Evolutionary conservation across 1,140 invertebrate species (phyloP).

Genomic region (Microplitis mediator): DNA sequence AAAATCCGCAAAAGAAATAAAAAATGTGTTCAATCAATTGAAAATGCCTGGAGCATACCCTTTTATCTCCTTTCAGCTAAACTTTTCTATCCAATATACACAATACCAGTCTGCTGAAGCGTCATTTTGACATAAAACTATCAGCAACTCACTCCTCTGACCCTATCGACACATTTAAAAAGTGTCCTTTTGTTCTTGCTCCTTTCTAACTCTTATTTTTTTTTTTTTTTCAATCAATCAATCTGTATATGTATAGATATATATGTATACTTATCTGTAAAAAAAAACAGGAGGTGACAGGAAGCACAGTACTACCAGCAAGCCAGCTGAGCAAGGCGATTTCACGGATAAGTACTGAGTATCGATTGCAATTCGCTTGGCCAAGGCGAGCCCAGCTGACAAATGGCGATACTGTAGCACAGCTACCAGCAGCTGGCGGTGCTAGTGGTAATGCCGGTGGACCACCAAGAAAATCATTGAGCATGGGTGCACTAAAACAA

Average conservation of each 20-base stretch:
- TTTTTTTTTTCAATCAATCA: too few relatives aligned
- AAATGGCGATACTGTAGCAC: conserved; percentile 66
- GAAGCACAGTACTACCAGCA: conserved; percentile 57
- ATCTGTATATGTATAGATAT: too few relatives aligned
- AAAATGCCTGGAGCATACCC: too few relatives aligned
- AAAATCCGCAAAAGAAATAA: too few relatives aligned
- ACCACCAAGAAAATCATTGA: conserved; percentile 79
- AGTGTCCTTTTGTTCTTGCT: conserved; percentile 9
- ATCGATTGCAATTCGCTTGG: conserved; percentile 87
- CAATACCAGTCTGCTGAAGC: too few relatives aligned
- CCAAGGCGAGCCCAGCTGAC: conserved; percentile 63
- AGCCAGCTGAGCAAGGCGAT: conserved; percentile 73
- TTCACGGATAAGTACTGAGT: conserved; percentile 81
- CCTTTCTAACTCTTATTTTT: conserved; percentile 5
- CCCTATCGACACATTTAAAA: conserved; percentile 11
- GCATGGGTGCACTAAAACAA: conserved; percentile 82
- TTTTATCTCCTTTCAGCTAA: too few relatives aligned
- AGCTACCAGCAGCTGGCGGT: conserved; percentile 54
- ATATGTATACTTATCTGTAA: too few relatives aligned
- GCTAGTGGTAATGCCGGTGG: conserved; percentile 56
- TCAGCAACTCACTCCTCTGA: not conserved
- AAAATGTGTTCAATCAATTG: too few relatives aligned
- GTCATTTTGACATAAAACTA: too few relatives aligned
- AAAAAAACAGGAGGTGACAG: conserved; percentile 55
- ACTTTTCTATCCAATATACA: too few relatives aligned